Conservation (phyloP, 1,140 invertebrate species). For the Diuraphis noxia region DNA sequence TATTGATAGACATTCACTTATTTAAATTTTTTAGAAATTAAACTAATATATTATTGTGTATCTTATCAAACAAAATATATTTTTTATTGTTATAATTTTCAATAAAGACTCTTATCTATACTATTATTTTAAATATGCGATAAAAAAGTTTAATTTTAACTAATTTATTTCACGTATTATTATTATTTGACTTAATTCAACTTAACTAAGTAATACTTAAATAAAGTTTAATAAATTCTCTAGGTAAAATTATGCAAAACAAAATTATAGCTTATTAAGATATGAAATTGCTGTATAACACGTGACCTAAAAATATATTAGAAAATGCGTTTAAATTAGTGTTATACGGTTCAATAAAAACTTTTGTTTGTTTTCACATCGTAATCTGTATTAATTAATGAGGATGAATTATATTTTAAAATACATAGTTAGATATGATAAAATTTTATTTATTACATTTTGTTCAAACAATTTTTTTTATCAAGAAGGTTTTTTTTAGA, state of each 20-base stretch:
- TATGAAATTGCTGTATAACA: constrained; percentile 20
- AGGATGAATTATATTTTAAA: neutral
- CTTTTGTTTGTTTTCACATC: neutral
- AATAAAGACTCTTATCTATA: neutral
- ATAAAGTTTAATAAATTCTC: neutral
- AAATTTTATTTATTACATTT: neutral
- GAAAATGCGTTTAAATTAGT: neutral
- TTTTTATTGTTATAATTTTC: neutral
- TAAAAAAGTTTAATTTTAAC: neutral
- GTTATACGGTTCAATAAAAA: neutral
- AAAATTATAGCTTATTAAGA: constrained; percentile 15
- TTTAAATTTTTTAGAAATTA: neutral
- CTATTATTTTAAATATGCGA: neutral
- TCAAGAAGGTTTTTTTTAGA: too few relatives aligned
- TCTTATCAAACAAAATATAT: neutral
- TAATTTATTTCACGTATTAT: neutral
- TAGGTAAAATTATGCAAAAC: neutral
- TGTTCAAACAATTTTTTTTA: neutral
- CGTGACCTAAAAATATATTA: neutral
- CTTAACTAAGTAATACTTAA: neutral
- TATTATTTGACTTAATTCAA: neutral
- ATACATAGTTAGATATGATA: neutral
- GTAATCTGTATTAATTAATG: neutral
- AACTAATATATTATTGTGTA: neutral
- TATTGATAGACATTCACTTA: neutral